Percentiles rank a stretch among this genome's conserved stretches.
phyloP scores from a whole-genome alignment of 1,140 invertebrate species.

The Micrasema longulum region DNA sequence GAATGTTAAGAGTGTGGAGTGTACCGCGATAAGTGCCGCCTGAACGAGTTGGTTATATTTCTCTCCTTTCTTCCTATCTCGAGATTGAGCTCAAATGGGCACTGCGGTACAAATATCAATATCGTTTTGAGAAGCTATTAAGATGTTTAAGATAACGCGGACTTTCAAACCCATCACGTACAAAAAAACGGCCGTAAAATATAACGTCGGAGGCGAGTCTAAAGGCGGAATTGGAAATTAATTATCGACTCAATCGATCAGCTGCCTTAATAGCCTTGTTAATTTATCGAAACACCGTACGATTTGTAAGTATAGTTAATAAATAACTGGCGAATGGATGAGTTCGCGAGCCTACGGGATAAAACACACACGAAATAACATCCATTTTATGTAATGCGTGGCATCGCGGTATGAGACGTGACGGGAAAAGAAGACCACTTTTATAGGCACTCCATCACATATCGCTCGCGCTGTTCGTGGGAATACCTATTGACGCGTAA shows the following conservation, averaged over 20 bases:
- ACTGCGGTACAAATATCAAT: background rate
- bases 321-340: conserved; percentile 14
- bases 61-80: background rate
- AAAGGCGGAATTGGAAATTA: conserved; percentile 15
- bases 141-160: background rate
- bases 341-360: conserved; percentile 16
- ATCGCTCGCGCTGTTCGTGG: no score
- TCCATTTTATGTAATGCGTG: conserved; percentile 8
- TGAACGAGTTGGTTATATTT: no score
- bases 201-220: background rate
- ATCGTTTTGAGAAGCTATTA: no score
- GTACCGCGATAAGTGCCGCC: no score
- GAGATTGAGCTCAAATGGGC: background rate
- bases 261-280: background rate
- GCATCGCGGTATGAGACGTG: background rate
- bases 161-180: background rate
- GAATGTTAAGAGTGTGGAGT: no score
- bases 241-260: conserved; percentile 1
- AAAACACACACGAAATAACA: conserved; percentile 1
- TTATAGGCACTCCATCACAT: conserved; percentile 7
- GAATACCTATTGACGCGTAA: no score
- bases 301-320: conserved; percentile 7
- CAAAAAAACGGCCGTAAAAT: background rate
- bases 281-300: conserved; percentile 19
- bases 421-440: conserved; percentile 4